Evolutionary conservation across 2,888 invertebrate genomes (phyloP).

Genomic region (Uloborus plumipes): DNA sequence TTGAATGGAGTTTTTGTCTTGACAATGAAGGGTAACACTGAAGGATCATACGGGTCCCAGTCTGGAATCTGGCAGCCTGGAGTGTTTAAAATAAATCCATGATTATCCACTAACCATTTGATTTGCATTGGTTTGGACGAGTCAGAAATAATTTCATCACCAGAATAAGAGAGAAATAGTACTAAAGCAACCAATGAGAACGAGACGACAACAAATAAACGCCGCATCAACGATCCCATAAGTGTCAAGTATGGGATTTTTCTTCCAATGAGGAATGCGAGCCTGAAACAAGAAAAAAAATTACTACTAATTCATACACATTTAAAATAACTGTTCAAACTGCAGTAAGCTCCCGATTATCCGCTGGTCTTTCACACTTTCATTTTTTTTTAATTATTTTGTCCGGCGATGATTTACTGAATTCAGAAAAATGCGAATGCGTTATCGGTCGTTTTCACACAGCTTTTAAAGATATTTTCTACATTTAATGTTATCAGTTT

Average conservation of each 20-base stretch:
- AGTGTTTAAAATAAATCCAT: conserved; percentile 60
- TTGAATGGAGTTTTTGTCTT: conserved; percentile 40
- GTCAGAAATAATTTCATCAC: conserved; percentile 45
- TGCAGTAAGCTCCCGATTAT: too few species aligned
- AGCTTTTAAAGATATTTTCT: too few species aligned
- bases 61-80: conserved; percentile 64
- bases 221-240: conserved; percentile 60
- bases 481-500: too few species aligned
- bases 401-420: too few species aligned
- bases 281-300: conserved; percentile 2
- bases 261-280: conserved; percentile 8
- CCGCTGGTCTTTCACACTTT: too few species aligned
- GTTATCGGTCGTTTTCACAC: too few species aligned
- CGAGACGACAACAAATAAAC: conserved; percentile 43
- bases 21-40: conserved; percentile 48
- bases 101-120: conserved; percentile 45
- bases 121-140: conserved; percentile 33
- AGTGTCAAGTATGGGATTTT: conserved; percentile 32
- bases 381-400: too few species aligned
- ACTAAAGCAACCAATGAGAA: conserved; percentile 28
- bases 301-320: too few species aligned
- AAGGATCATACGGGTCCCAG: conserved; percentile 64
- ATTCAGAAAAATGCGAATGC: too few species aligned
- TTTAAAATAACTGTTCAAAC: too few species aligned
- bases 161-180: conserved; percentile 56